Conservation (phyloP, 2,797 vertebrate species). For the Gadopsis marmoratus region DNA sequence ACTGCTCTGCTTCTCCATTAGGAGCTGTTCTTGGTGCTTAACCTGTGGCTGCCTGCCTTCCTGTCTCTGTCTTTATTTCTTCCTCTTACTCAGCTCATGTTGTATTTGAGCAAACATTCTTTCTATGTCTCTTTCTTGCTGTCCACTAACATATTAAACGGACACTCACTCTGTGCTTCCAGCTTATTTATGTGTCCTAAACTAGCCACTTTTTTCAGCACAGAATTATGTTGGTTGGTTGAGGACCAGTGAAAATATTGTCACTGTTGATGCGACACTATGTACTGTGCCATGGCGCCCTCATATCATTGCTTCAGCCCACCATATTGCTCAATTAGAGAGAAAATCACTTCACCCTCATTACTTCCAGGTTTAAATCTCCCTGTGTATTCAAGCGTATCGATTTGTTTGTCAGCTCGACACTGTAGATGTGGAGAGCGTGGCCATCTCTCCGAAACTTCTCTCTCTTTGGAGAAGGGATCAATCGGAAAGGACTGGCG, state of each 20-base stretch:
- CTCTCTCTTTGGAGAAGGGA: conserved; percentile 35
- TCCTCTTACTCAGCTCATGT: conserved; percentile 7
- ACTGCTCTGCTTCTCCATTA: background rate
- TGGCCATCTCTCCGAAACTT: conserved; percentile 40
- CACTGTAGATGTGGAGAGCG: conserved; percentile 33
- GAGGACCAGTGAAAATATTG: background rate
- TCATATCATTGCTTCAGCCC: background rate
- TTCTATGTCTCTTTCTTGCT: background rate
- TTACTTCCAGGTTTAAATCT: conserved; percentile 9
- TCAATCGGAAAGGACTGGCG: conserved; percentile 28
- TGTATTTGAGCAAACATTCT: background rate
- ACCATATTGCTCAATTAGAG: conserved; percentile 11
- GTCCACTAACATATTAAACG: background rate
- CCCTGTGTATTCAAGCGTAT: conserved; percentile 48
- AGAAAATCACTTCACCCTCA: conserved; percentile 15
- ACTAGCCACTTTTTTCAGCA: background rate
- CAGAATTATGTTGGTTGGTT: background rate
- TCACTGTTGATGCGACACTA: background rate
- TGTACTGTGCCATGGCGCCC: background rate
- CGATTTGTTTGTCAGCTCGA: conserved; percentile 61
- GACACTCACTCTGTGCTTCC: background rate
- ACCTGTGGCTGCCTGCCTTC: background rate
- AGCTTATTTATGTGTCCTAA: background rate
- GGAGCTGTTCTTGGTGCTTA: conserved; percentile 47
- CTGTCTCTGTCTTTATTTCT: background rate